Base-by-base conservation (phyloP, 2,113 vertebrate genomes). In the Halcyon senegalensis region DNA sequence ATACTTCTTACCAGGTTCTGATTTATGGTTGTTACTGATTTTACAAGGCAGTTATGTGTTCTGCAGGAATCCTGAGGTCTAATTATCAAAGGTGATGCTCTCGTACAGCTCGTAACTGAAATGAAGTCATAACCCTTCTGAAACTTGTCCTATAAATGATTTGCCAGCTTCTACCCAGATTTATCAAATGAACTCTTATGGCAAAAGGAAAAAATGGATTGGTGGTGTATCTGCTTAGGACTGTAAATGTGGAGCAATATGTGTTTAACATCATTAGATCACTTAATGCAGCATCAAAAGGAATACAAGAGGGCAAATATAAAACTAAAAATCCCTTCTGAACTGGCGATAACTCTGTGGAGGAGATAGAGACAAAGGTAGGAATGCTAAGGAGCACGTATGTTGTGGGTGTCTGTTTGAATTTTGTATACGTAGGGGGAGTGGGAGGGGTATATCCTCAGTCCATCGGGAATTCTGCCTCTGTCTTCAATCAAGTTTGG, bases 341-440 rank as follows among this genome's bases (percentile, higher is more conserved):
- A 80, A 31, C 23, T 70, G 28, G 16, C 60, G 39, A 6, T 41
- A 55, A 17, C 15, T 31, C 13, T 33, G 1, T 18, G 30, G 59
- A 70, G 72, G 27, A n/a, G 18, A 23, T 0, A 66, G 63, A 41
- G 53, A 53, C 27, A 53, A 25, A 46, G 17, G 44, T 46, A 25
- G 13, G 53, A 58, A 27, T 24, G 18, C 3, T 24, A 16, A 55
- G 48, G 59, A 56, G 21, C 16, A 55, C 41, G 13, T 46, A 1
- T n/a, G 39, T 18, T n/a, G 35, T 18, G 58, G 15, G n/a, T 0
- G 7, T 77, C 33, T 6, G 16, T 67, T 70, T 35, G 30, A 51
- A 66, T 21, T 58, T 11, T 30, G 7, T 43, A 1, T 63, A 10
- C 0, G 0, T 9, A 19, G 10, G 11, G 44, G 28, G 30, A 67